Conservation (phyloP, 1,140 invertebrate species). For the Aphidius gifuensis region DNA sequence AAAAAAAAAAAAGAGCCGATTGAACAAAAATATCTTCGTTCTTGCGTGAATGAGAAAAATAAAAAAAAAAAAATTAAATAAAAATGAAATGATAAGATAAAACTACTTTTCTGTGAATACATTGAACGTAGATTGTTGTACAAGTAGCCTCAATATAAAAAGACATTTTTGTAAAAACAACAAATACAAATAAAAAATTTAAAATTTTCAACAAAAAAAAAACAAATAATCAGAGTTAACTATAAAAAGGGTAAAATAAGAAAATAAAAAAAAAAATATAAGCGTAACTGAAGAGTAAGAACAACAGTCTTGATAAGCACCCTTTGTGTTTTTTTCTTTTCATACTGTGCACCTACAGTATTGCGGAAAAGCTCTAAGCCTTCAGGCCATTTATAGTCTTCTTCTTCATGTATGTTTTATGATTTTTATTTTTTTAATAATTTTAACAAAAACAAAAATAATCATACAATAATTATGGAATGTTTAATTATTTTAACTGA, state of each 20-base stretch:
- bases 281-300: conserved; percentile 18
- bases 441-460: no score
- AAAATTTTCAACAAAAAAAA: no score
- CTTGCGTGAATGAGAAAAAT: not conserved
- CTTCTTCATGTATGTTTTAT: no score
- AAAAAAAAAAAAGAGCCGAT: conserved; percentile 5
- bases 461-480: no score
- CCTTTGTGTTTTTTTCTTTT: conserved; percentile 22
- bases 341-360: no score
- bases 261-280: conserved; percentile 24
- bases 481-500: no score
- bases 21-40: conserved; percentile 1
- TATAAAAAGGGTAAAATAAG: conserved; percentile 11
- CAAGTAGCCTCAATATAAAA: not conserved
- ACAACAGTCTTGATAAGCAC: conserved; percentile 29
- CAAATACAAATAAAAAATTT: no score
- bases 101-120: no score
- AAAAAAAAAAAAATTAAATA: not conserved
- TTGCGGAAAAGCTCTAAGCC: no score
- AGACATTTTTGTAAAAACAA: not conserved
- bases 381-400: no score
- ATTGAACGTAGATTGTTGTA: conserved; percentile 8
- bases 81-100: not conserved
- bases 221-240: conserved; percentile 7
- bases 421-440: no score